A percentile compares a stretch with the other conserved stretches of the same genome.
These are phyloP conservation scores for Spondyliosoma cantharus DNA, from an alignment of 2,797 vertebrate genomes.

Conservation along the genomic window DNA sequence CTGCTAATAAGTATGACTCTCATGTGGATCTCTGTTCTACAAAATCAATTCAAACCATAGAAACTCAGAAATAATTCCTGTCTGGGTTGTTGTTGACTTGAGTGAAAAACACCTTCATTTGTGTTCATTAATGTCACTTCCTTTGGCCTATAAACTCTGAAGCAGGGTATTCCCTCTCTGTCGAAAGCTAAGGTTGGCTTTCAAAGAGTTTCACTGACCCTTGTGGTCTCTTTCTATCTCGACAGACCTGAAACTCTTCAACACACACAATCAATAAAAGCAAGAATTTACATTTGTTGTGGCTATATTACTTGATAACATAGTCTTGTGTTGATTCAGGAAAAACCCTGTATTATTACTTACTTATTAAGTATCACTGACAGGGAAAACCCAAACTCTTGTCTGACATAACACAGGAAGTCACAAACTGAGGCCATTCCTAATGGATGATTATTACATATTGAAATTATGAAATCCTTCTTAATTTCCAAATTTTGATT, in stretches of 20 bases:
- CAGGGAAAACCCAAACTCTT: conserved; percentile 17
- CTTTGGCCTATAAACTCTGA: conserved; percentile 7
- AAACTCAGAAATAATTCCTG: neutral
- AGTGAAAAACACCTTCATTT: conserved; percentile 9
- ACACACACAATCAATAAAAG: neutral
- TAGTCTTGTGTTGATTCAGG: neutral
- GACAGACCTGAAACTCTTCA: conserved; percentile 5
- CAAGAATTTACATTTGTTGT: neutral
- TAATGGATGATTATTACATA: neutral
- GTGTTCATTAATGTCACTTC: conserved; percentile 34
- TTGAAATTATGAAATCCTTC: neutral
- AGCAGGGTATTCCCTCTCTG: conserved; percentile 16
- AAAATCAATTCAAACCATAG: conserved; percentile 1
- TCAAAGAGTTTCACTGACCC: neutral
- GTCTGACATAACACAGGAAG: neutral
- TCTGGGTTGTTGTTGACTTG: neutral
- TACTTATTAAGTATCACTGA: conserved; percentile 11
- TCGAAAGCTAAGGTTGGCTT: neutral
- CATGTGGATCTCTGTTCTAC: conserved; percentile 2
- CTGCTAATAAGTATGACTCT: conserved; percentile 5
- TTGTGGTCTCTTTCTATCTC: neutral
- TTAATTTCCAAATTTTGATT: neutral
- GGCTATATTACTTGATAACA: accelerated
- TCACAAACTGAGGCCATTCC: neutral
- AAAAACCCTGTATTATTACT: conserved; percentile 14